Evolutionary conservation across 2,113 vertebrate genomes (phyloP), one percentile per base, ranked within the genome.

Genomic region (Sebastes fasciatus): DNA sequence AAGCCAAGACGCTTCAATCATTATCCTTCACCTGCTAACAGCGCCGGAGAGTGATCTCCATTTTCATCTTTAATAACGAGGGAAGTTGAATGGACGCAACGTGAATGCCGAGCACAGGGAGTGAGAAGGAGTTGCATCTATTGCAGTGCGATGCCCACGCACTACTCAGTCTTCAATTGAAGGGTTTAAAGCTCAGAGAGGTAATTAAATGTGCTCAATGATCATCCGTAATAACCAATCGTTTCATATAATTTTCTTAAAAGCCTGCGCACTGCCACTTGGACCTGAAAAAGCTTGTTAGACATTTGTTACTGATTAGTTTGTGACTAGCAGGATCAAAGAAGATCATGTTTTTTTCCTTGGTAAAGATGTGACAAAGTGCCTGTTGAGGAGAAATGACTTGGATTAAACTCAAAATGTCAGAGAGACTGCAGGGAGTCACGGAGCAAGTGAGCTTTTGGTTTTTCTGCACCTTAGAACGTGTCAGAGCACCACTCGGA

Each of bases 21-120:
- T 94, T 92, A 88, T 89, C 89, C 74, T 82, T 83, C 77, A 80
- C 82, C 82, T 79, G 68, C 79, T 62, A 79, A 87, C 81, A 80
- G 89, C 72, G 34, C 80, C 84, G 81, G 85, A 80, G 65, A 69
- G 21, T 2, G 11, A 78, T 80, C 83, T 77, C 81, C 46, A 76
- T 85, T 78, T 86, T 84, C 86, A 83, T 80, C 77, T 76, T 82
- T 48, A 85, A 85, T 85, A 84, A 77, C 87, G 58, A 40, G 46
- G 72, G 76, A 64, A 82, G 84, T 51, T 68, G 82, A 79, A 80
- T 58, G 63, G 85, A 63, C 52, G 57, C 48, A 63, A 23, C 0
- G 49, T 80, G 68, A 57, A 62, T 5, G 73, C 9, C 5, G 79
- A 73, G 69, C 40, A 54, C 10, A 34, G 43, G 61, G 65, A 51